Base-by-base conservation (phyloP, 2,888 invertebrate species). In the Pteria penguin region DNA sequence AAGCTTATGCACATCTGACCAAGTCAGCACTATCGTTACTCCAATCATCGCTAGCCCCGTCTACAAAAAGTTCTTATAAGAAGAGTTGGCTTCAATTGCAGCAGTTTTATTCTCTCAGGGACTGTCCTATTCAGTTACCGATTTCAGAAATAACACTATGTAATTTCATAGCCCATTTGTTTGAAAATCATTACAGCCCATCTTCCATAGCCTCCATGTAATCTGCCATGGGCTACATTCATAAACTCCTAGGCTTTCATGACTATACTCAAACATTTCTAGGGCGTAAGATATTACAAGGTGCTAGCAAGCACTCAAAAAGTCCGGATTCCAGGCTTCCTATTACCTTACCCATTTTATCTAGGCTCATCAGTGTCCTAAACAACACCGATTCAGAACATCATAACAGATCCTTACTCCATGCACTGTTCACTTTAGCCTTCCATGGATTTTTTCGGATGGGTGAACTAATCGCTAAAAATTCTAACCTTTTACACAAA, bases 361-460 rank as follows among this genome's bases (percentile, higher is more conserved):
- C 27, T 11, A 36, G 32, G 45, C n/a, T 66, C 18, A 3, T 66
- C 11, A 27, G 5, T n/a, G 45, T 29, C 2, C 22, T 66, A 27
- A 14, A 24, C 27, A 5, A 8, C 22, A 57, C 57, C 8, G 24
- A n/a, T 22, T 22, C 57, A 57, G 18, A 1, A 18, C 27, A 14
- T 18, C 27, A 26, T 29, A 22, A 60, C 18, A 60, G 60, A 60
- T 3, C 27, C 18, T 27, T 60, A 27, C 60, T 60, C 1, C 60
- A 60, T 26, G 24, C 26, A 11, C 5, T 73, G 2, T 73, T 73
- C 36, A 8, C 22, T 1, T 18, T 52, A 14, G 66, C 72, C 29
- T 72, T 73, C 32, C 73, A 66, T 67, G 73, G 57, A 36, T 73
- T 73, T 58, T 58, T 72, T 11, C 52, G 67, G 4, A n/a, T 67